Base-by-base conservation (phyloP, 2,888 invertebrate genomes). In the Physocephala rufipes region DNA sequence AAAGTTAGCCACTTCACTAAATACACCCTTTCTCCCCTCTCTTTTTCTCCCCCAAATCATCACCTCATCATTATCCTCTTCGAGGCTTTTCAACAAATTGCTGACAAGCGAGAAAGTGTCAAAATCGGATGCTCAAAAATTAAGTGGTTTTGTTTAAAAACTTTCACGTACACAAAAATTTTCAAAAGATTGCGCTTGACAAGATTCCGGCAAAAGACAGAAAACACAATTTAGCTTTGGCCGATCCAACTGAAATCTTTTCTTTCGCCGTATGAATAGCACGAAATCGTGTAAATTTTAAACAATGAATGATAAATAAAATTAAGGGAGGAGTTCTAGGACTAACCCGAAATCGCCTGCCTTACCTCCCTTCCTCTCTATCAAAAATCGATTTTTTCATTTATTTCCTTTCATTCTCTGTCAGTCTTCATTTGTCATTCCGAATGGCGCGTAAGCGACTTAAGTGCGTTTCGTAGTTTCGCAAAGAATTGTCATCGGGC, bases 71-170 rank as follows among this genome's bases (percentile, higher is more conserved):
- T 7, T 36, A 36, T 36, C n/a, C n/a, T n/a, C 36, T 36, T 36
- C 36, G 15, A 58, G 58, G 58, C 21, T 55, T 55, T 55, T 19
- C 24, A 21, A 16, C 58, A 58, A 58, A 28, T 58, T 28, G 58
- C 16, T 26, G 58, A 58, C 26, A 58, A 45, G 26, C 7, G 62
- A 59, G n/a, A n/a, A 47, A 68, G 51, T 61, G 68, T 62, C 62
- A 68, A 30, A 49, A 62, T 51, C 68, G 28, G 53, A 51, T n/a
- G 62, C 30, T 51, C 36, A 51, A 78, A 82, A 81, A 80, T 82
- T 84, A 85, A 85, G 85, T 85, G 85, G 85, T 83, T 85, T 85
- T 84, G 82, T 85, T 85, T 85, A 79, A 82, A 85, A 80, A 84
- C 83, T 82, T 83, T 80, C 85, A 85, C 85, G 85, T 83, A 81